Percentiles rank a stretch among this genome's conserved stretches.
Conservation (phyloP, 92 coral and sea anemone genomes). For the Phenganax stokvisi region DNA sequence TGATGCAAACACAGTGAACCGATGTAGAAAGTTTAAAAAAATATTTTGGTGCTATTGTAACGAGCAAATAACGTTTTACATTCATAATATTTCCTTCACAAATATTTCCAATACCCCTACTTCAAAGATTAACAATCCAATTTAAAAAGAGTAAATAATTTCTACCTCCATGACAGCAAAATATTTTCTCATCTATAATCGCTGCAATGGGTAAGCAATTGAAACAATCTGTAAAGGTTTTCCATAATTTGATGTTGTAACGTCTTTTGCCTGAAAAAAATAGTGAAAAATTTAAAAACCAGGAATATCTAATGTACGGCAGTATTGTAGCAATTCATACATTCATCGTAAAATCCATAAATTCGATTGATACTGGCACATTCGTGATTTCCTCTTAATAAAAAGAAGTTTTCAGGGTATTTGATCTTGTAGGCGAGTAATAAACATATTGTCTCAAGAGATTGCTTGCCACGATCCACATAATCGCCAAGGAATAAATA, state of each 20-base stretch:
- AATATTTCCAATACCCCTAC: neutral
- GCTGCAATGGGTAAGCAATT: slow-evolving; percentile 98
- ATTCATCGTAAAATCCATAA: slow-evolving; percentile 98
- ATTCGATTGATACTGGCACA: slow-evolving; percentile 99
- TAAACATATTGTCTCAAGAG: slow-evolving; percentile 94
- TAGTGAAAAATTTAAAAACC: slow-evolving; percentile 8
- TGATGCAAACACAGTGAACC: too few species aligned
- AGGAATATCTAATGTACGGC: neutral
- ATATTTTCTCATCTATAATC: slow-evolving; percentile 91
- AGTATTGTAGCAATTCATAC: slow-evolving; percentile 51
- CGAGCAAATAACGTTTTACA: too few species aligned
- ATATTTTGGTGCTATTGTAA: too few species aligned
- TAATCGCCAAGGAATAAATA: slow-evolving; percentile 96
- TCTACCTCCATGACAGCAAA: slow-evolving; percentile 98
- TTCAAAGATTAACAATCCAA: neutral
- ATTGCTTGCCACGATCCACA: slow-evolving; percentile 97
- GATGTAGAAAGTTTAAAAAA: too few species aligned
- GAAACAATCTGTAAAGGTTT: slow-evolving; percentile 95
- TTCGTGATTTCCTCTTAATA: slow-evolving; percentile 96
- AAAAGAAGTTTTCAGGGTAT: slow-evolving; percentile 96
- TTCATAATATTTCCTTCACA: too few species aligned
- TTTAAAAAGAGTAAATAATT: neutral
- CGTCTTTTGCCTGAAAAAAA: slow-evolving; percentile 82
- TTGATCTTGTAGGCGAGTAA: slow-evolving; percentile 95
- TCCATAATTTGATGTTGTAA: slow-evolving; percentile 93